A percentile compares a stretch with the other conserved stretches of the same genome.
Evolutionary conservation across 2,797 vertebrate genomes (phyloP).

Genomic region (Merluccius polli): DNA sequence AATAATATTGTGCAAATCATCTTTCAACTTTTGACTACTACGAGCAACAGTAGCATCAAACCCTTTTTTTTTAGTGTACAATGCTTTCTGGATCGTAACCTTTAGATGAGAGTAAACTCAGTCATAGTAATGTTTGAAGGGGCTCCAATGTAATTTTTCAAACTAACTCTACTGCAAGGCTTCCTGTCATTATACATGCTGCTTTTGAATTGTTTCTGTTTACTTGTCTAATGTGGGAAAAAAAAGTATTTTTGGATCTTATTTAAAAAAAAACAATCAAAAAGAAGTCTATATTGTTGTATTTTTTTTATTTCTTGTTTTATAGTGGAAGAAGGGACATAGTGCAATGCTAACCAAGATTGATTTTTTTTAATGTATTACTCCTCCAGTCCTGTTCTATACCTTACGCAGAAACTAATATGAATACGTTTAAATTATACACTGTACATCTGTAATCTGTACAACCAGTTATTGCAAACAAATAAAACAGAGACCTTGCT

Average conservation of each 20-base stretch:
- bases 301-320: slow-evolving; percentile 38
- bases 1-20: neutral
- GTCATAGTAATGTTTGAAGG: neutral
- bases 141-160: neutral
- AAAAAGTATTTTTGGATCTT: slow-evolving; percentile 46
- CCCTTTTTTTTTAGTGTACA: neutral
- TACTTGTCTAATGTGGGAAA: slow-evolving; percentile 61
- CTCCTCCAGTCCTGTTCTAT: slow-evolving; percentile 55
- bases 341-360: slow-evolving; percentile 63
- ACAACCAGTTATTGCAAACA: neutral
- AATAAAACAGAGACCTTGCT: neutral
- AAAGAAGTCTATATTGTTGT: slow-evolving; percentile 23
- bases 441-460: neutral
- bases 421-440: slow-evolving; percentile 65
- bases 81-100: neutral
- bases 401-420: slow-evolving; percentile 54
- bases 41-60: neutral
- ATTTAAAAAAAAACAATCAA: slow-evolving; percentile 50
- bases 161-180: slow-evolving; percentile 31
- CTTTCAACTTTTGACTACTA: neutral
- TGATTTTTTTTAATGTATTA: slow-evolving; percentile 61
- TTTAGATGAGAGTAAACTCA: neutral
- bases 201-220: slow-evolving; percentile 62
- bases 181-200: slow-evolving; percentile 44
- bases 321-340: slow-evolving; percentile 64